Base-by-base conservation (phyloP, 1,140 invertebrate species). In the Thereuonema tuberculata region DNA sequence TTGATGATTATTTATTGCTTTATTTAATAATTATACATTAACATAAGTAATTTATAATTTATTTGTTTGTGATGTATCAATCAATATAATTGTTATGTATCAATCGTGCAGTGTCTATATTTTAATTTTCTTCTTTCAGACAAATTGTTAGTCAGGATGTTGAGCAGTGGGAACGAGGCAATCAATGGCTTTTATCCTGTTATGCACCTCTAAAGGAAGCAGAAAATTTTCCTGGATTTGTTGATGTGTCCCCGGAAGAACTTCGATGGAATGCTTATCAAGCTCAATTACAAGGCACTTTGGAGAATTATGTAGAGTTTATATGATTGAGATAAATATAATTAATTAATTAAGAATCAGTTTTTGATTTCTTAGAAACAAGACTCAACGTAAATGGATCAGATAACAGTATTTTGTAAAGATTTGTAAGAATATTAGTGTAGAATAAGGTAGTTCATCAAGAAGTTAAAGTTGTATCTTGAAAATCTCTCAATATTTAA, bases 231-330 rank as follows among this genome's bases (percentile, higher is more conserved):
- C 57, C 57, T 3, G 46, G n/a, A 2, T 49, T 58, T 24, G 23
- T 48, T 37, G 57, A 58, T 24, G 25, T 49, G 2, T 58, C 57
- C 23, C 57, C 57, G 2, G 57, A 58, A 25, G 57, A 58, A 58
- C 29, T 58, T n/a, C 37, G 57, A 3, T 58, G 37, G 37, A n/a
- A 58, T 9, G 31, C 37, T 25, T 48, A 48, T 47, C n/a, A 23
- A 26, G 9, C 27, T 23, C 3, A 47, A n/a, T 5, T 3, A n/a
- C 28, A 58, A 48, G 46, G 46, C 5, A 48, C 12, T 27, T 2
- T 49, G 5, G 14, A 24, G 9, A 48, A 26, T 27, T 58, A 48
- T 58, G 57, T 58, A 58, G 48, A 27, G 9, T 23, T 9, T 56
- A 23, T n/a, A 17, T 23, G 26, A 21, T 56, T 20, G 29, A 43